Conservation (phyloP, 1,140 invertebrate genomes). For the Lordiphosa stackelbergi region DNA sequence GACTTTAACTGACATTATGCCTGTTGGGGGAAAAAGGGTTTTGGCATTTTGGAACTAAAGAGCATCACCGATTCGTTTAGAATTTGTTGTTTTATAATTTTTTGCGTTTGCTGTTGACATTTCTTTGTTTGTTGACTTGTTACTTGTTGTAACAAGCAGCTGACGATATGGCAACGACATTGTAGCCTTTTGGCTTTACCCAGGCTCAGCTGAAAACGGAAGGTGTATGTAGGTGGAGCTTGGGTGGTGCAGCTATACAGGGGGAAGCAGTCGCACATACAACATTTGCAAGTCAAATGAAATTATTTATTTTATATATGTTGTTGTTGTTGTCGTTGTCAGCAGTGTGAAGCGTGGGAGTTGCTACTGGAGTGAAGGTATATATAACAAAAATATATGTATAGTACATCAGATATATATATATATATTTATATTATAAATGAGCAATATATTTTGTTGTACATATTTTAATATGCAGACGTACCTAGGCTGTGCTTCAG, state of each 20-base stretch:
- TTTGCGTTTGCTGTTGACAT: slow-evolving; percentile 21
- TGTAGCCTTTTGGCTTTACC: slow-evolving; percentile 4
- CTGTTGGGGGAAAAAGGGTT: too few species aligned
- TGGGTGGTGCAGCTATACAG: too few species aligned
- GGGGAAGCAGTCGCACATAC: slow-evolving; percentile 29
- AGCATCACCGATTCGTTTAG: too few species aligned
- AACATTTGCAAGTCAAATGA: slow-evolving; percentile 71
- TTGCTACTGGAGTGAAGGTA: not conserved
- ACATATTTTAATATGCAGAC: slow-evolving; percentile 33
- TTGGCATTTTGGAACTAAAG: too few species aligned
- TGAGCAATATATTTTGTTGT: slow-evolving; percentile 41
- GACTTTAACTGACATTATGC: too few species aligned
- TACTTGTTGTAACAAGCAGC: slow-evolving; percentile 11
- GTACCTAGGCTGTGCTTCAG: slow-evolving; percentile 6
- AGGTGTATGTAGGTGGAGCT: not conserved
- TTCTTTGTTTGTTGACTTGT: not conserved
- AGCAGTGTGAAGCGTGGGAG: too few species aligned
- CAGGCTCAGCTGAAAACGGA: slow-evolving; percentile 14
- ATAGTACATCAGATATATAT: slow-evolving; percentile 25
- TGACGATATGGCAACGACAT: slow-evolving; percentile 22
- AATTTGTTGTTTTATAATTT: slow-evolving; percentile 1
- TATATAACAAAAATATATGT: slow-evolving; percentile 27
- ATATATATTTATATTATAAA: slow-evolving; percentile 45
- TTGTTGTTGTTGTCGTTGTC: too few species aligned
- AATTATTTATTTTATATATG: slow-evolving; percentile 61